A percentile compares a stretch with the other conserved stretches of the same genome.
These are phyloP conservation scores for Platycercus adscitus DNA, from an alignment of 2,113 vertebrate species.

Conservation along the genomic window DNA sequence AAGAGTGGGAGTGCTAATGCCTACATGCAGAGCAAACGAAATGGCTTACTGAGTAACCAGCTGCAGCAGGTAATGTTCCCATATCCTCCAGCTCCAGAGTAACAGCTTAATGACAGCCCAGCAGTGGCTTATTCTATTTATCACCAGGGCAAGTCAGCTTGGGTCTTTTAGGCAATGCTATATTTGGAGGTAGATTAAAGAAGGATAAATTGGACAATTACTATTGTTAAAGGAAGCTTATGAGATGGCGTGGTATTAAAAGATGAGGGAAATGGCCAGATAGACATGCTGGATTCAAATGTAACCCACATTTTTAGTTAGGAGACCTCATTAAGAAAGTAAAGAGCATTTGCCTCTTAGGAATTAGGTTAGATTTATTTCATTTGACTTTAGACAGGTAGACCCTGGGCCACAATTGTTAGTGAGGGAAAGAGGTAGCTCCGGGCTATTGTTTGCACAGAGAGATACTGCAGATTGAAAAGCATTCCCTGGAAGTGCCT, in stretches of 20 bases:
- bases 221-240: not conserved
- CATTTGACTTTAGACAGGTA: not conserved
- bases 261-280: not conserved
- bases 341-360: not conserved
- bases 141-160: not conserved
- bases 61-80: slow-evolving; percentile 87
- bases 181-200: not conserved
- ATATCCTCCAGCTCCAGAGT: not conserved
- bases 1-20: slow-evolving; percentile 95
- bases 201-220: not conserved
- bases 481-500: fast-evolving
- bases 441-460: not conserved
- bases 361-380: not conserved
- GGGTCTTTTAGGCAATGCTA: not conserved
- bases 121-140: not conserved
- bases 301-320: not conserved
- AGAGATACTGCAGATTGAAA: not conserved
- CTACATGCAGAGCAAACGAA: slow-evolving; percentile 98
- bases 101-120: slow-evolving; percentile 5
- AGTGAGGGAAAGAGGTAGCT: not conserved
- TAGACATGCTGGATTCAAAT: not conserved
- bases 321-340: not conserved
- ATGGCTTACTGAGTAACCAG: slow-evolving; percentile 89
- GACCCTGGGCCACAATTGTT: not conserved
- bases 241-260: not conserved